A percentile compares a stretch with the other conserved stretches of the same genome.
Conservation (phyloP, 2,888 invertebrate genomes). For the Ellobium chinense region DNA sequence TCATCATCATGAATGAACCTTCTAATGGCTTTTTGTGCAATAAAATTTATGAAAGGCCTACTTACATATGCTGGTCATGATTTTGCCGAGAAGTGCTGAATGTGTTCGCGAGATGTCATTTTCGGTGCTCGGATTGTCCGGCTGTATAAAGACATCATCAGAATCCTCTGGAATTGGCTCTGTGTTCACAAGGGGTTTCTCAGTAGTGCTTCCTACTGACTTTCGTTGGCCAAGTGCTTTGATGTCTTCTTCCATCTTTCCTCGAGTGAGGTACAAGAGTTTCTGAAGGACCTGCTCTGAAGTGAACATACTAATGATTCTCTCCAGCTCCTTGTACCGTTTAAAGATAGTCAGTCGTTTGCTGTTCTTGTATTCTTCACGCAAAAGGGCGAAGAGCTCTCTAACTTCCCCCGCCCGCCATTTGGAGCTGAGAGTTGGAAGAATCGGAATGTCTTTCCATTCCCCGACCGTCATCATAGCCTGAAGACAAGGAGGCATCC, state of each 20-base stretch:
- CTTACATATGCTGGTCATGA: not conserved
- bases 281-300: not conserved
- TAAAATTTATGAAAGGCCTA: too few relatives aligned
- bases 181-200: too few relatives aligned
- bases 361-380: conserved; percentile 12
- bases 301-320: conserved; percentile 15
- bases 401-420: not conserved
- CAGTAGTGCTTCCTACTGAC: too few relatives aligned
- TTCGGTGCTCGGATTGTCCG: too few relatives aligned
- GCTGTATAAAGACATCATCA: too few relatives aligned
- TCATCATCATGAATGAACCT: too few relatives aligned
- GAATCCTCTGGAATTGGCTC: too few relatives aligned
- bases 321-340: conserved; percentile 17
- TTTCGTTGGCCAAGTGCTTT: not conserved
- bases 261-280: not conserved
- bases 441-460: not conserved
- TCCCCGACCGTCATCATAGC: too few relatives aligned
- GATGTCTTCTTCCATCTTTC: not conserved
- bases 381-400: not conserved
- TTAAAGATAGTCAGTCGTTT: not conserved
- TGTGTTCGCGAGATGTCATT: too few relatives aligned
- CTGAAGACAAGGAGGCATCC: too few relatives aligned
- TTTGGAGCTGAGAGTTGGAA: not conserved
- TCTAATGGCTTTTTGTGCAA: too few relatives aligned
- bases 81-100: not conserved